Base-by-base conservation (phyloP, 2,888 invertebrate species). In the Lysandra bellargus region DNA sequence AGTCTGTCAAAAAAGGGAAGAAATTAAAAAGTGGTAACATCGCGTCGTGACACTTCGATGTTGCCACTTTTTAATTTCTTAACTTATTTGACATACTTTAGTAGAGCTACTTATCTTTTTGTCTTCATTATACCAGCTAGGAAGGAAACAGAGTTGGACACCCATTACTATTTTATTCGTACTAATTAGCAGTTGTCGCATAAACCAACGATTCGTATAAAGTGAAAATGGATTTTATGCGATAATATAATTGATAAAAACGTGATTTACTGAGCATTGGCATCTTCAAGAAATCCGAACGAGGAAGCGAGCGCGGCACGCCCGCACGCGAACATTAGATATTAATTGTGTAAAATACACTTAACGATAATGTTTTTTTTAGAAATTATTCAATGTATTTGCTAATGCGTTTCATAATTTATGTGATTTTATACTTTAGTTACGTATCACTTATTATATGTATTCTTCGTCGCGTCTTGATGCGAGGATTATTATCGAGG, bases 261-360 rank as follows among this genome's bases (percentile, higher is more conserved):
- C 80, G 81, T 82, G 83, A 84, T 84, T 84, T 80, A 83, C 83
- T 81, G 80, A 79, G 81, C 82, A 80, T 82, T 80, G 83, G 83
- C 80, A 81, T 82, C 83, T 83, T 81, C 79, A 76, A 81, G 83
- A 82, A 85, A 84, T 83, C 82, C 84, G 82, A 82, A 83, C 84
- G 84, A 87, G 87, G 87, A 88, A 88, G 84, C 81, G 81, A 79
- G 81, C 80, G 80, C 81, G 84, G 84, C 86, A 87, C 86, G 87
- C 85, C 82, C 86, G 81, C 82, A 78, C 69, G 69, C 69, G 30
- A 76, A 77, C 80, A 80, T 69, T 17, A 33, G 33, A 69, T 69
- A 69, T 69, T 69, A 69, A 69, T 69, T 37, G 69, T 69, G 69
- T 37, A 69, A 77, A 75, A 78, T 76, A 80, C 61, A 78, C 75